These are phyloP conservation scores for Caenorhabditis inopinata DNA, from an alignment of 1,140 invertebrate genomes.

Conservation along the genomic window DNA sequence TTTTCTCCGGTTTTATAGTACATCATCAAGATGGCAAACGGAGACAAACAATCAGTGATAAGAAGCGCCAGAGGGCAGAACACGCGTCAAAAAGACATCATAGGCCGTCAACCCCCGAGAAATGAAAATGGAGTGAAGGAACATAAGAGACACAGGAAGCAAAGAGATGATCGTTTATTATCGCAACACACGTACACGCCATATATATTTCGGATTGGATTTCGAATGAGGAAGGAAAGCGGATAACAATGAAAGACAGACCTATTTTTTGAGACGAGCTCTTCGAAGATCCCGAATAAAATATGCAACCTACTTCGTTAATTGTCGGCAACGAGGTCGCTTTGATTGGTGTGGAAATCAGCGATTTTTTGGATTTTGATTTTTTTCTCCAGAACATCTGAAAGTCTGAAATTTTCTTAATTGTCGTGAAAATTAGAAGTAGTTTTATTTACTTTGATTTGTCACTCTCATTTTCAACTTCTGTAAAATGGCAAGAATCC, in stretches of 20 bases:
- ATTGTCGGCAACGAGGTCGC: slow-evolving; percentile 17
- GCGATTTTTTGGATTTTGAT: neutral
- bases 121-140: neutral
- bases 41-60: slow-evolving; percentile 29
- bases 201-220: slow-evolving; percentile 15
- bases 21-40: slow-evolving; percentile 21
- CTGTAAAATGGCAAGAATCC: too few relatives aligned
- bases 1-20: slow-evolving; percentile 25
- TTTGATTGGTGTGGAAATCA: neutral
- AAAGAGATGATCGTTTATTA: slow-evolving; percentile 33
- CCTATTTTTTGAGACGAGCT: neutral
- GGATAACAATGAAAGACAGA: neutral
- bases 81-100: slow-evolving; percentile 27
- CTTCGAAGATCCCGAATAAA: neutral
- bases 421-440: too few relatives aligned
- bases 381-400: slow-evolving; percentile 25
- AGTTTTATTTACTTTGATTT: too few relatives aligned
- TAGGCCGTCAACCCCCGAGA: neutral
- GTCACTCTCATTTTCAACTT: too few relatives aligned
- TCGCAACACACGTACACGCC: slow-evolving; percentile 4
- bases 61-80: slow-evolving; percentile 21
- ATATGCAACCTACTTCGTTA: neutral
- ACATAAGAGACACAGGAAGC: neutral
- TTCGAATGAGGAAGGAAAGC: neutral
- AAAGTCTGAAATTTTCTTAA: slow-evolving; percentile 1